Base-by-base conservation (phyloP, 2,113 vertebrate species). In the Chaetodon auriga region DNA sequence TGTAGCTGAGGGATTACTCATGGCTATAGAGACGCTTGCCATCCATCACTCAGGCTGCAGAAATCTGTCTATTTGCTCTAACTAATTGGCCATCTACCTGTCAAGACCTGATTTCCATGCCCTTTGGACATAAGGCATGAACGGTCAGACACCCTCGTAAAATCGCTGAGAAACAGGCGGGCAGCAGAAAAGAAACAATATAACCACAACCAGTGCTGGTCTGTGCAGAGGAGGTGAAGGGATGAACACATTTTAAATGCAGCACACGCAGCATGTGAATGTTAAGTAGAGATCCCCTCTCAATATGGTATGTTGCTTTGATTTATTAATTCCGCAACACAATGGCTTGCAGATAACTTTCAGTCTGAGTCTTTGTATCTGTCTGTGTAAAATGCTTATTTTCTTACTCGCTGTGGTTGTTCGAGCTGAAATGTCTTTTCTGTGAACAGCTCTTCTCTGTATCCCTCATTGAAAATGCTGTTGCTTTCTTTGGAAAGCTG, bases 401-500 rank as follows among this genome's bases (percentile, higher is more conserved):
- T 84, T 89, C 68, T 81, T 49, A 62, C 71, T 91, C 8, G 46
- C 57, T 73, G 79, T 12, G 45, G 66, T 73, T 77, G 77, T 82
- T 82, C 36, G 68, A 84, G 80, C 75, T 73, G 69, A 86, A 81
- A 75, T 48, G 71, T 61, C 71, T 90, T 80, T 84, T 88, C 90
- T 86, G 82, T 65, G 80, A 93, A 89, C 92, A 86, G 75, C 83
- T 89, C 91, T 81, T 49, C 78, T 91, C 75, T 88, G 68, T 88
- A 69, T 91, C 70, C 71, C 84, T 86, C 75, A 83, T 70, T 89
- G 76, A 60, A 92, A 94, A 92, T 84, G 79, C 87, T 62, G 82
- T 73, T 74, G 71, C 87, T 90, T 90, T 87, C 85, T 93, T 87
- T 82, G 85, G 87, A 87, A 90, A 87, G 82, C 83, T 38, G 73